Evolutionary conservation across 1,140 invertebrate species (phyloP).

Genomic region (Frieseomelitta varia): DNA sequence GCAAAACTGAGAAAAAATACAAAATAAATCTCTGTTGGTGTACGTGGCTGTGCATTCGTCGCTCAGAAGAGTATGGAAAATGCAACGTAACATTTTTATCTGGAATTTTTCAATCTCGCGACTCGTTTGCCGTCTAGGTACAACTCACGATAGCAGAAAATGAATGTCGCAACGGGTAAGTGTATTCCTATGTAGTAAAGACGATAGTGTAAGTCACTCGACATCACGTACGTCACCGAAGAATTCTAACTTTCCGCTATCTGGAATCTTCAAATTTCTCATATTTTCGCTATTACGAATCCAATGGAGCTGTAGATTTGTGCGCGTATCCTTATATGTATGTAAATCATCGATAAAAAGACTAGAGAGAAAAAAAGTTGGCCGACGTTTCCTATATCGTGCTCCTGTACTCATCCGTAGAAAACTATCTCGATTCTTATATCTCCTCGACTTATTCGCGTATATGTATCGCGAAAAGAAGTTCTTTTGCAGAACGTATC

Average conservation of each 20-base stretch:
- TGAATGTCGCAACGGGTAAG: conserved; percentile 76
- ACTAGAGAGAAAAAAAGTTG: not conserved
- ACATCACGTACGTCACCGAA: conserved; percentile 71
- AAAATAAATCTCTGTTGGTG: not conserved
- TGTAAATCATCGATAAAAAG: conserved; percentile 44
- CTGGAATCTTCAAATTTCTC: conserved; percentile 80
- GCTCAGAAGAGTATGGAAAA: conserved; percentile 27
- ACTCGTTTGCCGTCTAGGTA: conserved; percentile 65
- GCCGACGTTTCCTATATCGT: not conserved
- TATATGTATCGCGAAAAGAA: not conserved
- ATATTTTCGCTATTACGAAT: conserved; percentile 64
- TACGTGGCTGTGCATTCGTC: conserved; percentile 3
- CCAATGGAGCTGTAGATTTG: not conserved
- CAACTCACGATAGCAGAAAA: conserved; percentile 74
- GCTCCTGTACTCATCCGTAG: not conserved
- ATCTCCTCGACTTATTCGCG: not conserved
- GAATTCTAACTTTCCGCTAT: conserved; percentile 61
- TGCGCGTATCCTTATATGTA: conserved; percentile 20
- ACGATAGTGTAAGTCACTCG: conserved; percentile 74
- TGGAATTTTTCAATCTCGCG: conserved; percentile 75
- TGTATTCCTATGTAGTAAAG: conserved; percentile 74
- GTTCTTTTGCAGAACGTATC: not conserved
- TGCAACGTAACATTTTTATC: conserved; percentile 71
- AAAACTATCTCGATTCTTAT: not conserved
- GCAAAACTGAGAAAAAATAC: not conserved